Evolutionary conservation across 2,888 invertebrate species (phyloP).

Genomic region (Coelinius sp.): DNA sequence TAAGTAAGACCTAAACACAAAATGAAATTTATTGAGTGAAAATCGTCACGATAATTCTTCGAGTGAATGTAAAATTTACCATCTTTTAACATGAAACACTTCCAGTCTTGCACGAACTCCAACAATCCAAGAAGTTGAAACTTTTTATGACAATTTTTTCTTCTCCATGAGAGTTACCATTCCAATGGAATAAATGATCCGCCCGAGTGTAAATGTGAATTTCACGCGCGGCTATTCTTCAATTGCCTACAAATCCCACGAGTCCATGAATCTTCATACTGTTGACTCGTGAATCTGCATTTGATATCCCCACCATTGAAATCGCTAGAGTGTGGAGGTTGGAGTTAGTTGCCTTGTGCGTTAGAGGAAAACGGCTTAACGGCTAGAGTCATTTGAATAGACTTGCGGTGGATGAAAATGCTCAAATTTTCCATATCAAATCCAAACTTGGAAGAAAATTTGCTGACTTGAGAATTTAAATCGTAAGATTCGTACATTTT

Average conservation of each 20-base stretch:
- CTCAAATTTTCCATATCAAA: neutral
- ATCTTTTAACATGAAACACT: neutral
- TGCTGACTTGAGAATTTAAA: neutral
- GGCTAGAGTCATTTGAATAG: conserved; percentile 44
- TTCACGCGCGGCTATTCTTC: conserved; percentile 50
- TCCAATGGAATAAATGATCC: conserved; percentile 28
- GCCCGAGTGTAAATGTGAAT: conserved; percentile 48
- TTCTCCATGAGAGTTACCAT: neutral
- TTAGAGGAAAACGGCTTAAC: conserved; percentile 44
- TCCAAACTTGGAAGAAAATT: neutral
- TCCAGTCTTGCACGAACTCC: neutral
- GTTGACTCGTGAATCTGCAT: conserved; percentile 56
- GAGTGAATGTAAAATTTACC: neutral
- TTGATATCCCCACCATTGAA: conserved; percentile 46
- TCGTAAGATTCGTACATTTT: neutral
- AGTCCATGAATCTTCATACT: conserved; percentile 50
- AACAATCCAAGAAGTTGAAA: neutral
- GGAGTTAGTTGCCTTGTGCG: conserved; percentile 22
- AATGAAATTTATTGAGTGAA: neutral
- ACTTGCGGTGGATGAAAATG: neutral
- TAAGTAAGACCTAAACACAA: neutral
- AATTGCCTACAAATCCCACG: conserved; percentile 40
- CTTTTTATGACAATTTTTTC: conserved; percentile 19
- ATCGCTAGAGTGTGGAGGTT: neutral
- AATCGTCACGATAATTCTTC: neutral